Evolutionary conservation across 2,797 vertebrate species (phyloP).

Genomic region (Enoplosus armatus): DNA sequence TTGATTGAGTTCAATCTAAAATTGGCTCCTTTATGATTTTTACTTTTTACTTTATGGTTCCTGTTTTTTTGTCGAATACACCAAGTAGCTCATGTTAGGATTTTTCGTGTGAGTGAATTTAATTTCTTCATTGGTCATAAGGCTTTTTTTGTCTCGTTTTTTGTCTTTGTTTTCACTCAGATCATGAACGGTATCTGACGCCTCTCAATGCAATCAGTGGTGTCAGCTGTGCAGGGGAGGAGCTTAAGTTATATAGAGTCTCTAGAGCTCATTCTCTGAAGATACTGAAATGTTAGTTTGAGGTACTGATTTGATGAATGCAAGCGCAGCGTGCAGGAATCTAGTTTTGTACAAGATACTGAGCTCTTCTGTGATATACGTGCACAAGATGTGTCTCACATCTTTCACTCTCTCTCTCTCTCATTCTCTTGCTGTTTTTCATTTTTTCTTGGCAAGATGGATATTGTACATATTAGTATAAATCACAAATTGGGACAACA

Average conservation of each 20-base stretch:
- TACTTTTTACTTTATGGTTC: no score
- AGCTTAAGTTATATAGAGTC: neutral
- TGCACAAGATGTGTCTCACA: no score
- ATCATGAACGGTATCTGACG: neutral
- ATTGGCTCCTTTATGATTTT: no score
- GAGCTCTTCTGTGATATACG: no score
- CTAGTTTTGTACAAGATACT: no score
- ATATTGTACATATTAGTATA: neutral
- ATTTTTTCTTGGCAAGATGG: no score
- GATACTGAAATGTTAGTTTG: neutral
- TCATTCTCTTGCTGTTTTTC: neutral
- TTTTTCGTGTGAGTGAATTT: neutral
- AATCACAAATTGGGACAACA: neutral
- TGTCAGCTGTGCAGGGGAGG: constrained; percentile 7
- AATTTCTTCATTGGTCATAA: neutral
- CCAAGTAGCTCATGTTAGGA: neutral
- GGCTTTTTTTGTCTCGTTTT: neutral
- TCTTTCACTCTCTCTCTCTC: neutral
- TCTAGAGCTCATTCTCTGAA: neutral
- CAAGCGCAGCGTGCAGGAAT: neutral
- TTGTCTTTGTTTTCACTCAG: neutral
- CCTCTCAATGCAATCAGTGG: neutral
- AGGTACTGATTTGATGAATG: neutral
- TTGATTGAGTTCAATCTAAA: constrained; percentile 8
- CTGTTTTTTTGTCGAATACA: neutral